Evolutionary conservation across 2,888 invertebrate genomes (phyloP), one percentile per base, ranked within the genome.

Genomic region (Mystacides longicornis): DNA sequence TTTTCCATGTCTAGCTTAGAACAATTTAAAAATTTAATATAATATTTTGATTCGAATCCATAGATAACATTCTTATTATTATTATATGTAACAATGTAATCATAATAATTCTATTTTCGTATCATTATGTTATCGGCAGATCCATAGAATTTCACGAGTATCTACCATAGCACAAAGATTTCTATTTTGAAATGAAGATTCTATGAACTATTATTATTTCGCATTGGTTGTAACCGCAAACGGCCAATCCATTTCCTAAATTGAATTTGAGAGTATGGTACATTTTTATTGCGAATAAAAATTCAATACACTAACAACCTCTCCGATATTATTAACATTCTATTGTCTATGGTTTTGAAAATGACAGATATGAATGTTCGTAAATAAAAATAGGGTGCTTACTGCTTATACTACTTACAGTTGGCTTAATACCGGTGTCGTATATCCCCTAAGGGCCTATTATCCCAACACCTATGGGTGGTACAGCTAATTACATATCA

Each of bases 231-330:
- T 46, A 21, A 46, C 46, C 46, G 16, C 46, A 46, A 46, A 7
- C 46, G 46, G 19, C 46, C 46, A 46, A 20, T 46, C 46, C 46
- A 46, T 20, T 46, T 46, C 46, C 21, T 20, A 46, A 11, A 20
- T 46, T 46, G 21, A 46, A 46, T 18, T 18, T 21, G 21, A 46
- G 21, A 20, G 31, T 31, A 37, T 14, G 37, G 37, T n/a, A 37
- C 37, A 3, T 7, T 27, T 37, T 37, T 37, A n/a, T 37, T 37
- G 37, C 37, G 37, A 37, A 37, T 37, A 14, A 37, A 37, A 37
- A 37, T 37, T 37, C 16, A 37, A 37, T 37, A 37, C 37, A 37
- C 16, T 14, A 37, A 16, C 16, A 37, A 27, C 27, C 37, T 37
- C 14, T 37, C 16, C 37, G 5, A 27, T 27, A 27, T 27, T 27